Evolutionary conservation across 1,140 invertebrate species (phyloP).

Genomic region (Zaprionus vittiger): DNA sequence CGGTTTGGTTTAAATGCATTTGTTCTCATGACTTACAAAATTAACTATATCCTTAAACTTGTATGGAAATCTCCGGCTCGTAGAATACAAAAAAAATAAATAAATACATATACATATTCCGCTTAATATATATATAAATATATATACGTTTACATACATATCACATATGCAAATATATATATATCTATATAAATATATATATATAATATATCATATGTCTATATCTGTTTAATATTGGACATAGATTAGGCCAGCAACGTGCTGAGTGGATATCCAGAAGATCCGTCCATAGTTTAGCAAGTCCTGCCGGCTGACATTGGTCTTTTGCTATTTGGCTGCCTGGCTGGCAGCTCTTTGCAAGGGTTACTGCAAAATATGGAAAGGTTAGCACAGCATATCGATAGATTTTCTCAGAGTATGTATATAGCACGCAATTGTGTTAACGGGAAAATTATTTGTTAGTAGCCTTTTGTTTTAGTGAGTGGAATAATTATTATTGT

Average conservation of each 20-base stretch:
- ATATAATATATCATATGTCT: constrained; percentile 5
- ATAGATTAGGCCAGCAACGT: constrained; percentile 68
- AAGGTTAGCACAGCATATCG: neutral
- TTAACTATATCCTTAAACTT: constrained; percentile 53
- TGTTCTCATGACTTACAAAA: constrained; percentile 80
- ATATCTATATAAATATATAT: constrained; percentile 6
- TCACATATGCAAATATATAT: neutral
- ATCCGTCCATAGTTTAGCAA: constrained; percentile 25
- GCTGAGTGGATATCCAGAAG: constrained; percentile 46
- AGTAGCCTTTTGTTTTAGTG: constrained; percentile 52
- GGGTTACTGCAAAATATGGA: constrained; percentile 75
- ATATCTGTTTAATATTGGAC: constrained; percentile 53
- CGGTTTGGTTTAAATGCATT: constrained; percentile 80
- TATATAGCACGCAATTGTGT: constrained; percentile 23
- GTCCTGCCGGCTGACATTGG: constrained; percentile 65
- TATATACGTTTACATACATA: neutral
- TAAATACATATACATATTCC: constrained; percentile 12
- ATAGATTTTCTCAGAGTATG: neutral
- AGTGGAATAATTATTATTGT: constrained; percentile 13
- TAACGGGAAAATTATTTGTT: constrained; percentile 65
- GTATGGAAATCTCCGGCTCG: constrained; percentile 42
- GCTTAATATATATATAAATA: neutral
- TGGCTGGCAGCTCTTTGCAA: constrained; percentile 78
- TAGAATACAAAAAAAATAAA: constrained; percentile 38
- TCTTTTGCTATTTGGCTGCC: constrained; percentile 81